Percentiles rank a stretch among this genome's conserved stretches.
These are phyloP conservation scores for Passer domesticus DNA, from an alignment of 2,113 vertebrate species.

Conservation along the genomic window DNA sequence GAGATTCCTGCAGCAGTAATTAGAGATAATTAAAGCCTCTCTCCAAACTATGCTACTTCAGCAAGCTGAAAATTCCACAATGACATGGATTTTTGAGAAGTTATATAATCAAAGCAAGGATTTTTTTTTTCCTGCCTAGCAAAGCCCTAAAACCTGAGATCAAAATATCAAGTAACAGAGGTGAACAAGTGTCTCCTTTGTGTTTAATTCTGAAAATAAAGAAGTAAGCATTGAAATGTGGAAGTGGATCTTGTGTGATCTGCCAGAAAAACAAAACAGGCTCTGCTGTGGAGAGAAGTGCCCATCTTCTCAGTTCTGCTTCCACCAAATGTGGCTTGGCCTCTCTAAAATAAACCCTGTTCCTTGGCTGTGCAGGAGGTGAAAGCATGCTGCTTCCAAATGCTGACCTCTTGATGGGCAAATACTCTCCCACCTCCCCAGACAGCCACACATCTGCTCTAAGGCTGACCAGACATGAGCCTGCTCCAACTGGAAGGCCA, in stretches of 20 bases:
- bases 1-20: slow-evolving; percentile 43
- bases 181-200: neutral
- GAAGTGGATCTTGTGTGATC: neutral
- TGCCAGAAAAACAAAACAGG: neutral
- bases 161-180: neutral
- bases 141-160: neutral
- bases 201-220: neutral
- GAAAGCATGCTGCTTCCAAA: neutral
- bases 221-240: slow-evolving; percentile 17
- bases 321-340: neutral
- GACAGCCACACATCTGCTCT: slow-evolving; percentile 15
- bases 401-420: neutral
- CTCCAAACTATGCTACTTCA: neutral
- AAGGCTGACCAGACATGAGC: neutral
- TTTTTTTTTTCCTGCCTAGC: neutral
- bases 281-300: slow-evolving; percentile 18
- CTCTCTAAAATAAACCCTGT: neutral
- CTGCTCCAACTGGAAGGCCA: slow-evolving; percentile 1
- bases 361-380: neutral
- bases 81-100: slow-evolving; percentile 1
- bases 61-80: slow-evolving; percentile 16
- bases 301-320: slow-evolving; percentile 41
- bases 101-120: neutral
- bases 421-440: neutral
- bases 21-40: neutral